Conservation (phyloP, 2,113 vertebrate genomes). For the Spea multiplicata region DNA sequence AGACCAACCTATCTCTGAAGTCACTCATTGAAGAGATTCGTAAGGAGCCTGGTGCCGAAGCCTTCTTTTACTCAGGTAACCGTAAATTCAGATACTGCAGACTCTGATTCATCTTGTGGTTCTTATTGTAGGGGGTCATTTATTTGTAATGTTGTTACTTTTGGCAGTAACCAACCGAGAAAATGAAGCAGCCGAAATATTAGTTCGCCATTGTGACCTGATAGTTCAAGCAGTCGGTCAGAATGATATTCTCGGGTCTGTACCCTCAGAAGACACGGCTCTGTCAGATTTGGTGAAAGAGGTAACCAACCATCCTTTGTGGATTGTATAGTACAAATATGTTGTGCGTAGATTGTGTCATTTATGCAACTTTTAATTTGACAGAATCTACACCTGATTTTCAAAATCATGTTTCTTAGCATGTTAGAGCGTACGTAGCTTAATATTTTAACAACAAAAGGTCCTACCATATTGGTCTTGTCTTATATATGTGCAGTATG, state of each 20-base stretch:
- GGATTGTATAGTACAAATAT: too few species aligned
- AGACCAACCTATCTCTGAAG: conserved; percentile 46
- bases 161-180: conserved; percentile 59
- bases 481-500: too few species aligned
- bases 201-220: conserved; percentile 58
- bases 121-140: neutral
- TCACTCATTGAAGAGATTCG: conserved; percentile 62
- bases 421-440: too few species aligned
- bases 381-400: too few species aligned
- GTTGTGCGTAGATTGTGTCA: too few species aligned
- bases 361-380: too few species aligned
- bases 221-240: conserved; percentile 58
- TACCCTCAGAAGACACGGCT: conserved; percentile 42
- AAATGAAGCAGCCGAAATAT: conserved; percentile 56
- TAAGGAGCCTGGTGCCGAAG: conserved; percentile 54
- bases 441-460: too few species aligned
- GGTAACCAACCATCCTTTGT: conserved; percentile 48
- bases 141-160: conserved; percentile 13
- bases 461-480: too few species aligned
- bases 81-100: too few species aligned
- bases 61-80: conserved; percentile 63
- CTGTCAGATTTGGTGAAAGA: conserved; percentile 57
- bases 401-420: too few species aligned
- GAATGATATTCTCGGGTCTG: conserved; percentile 22
- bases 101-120: neutral